phyloP scores from a whole-genome alignment of 2,888 invertebrate genomes.

The Pseudococcus longispinus region DNA sequence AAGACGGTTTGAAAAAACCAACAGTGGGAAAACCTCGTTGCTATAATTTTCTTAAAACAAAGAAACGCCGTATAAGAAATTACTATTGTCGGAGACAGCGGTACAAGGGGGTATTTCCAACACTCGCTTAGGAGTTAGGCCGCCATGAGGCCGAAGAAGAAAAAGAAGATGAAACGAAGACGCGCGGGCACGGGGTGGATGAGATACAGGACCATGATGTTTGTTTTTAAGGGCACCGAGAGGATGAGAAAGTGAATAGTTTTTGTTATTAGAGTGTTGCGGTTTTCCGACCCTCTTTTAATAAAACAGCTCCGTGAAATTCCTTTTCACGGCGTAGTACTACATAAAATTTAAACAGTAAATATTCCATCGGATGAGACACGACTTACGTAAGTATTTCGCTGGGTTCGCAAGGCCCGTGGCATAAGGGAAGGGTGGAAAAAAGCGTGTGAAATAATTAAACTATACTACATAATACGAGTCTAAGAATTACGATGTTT shows the following conservation, averaged over 20 bases:
- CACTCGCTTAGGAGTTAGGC: not conserved
- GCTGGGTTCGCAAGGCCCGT: not conserved
- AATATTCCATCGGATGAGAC: constrained; percentile 43
- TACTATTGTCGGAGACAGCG: not conserved
- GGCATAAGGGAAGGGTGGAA: not conserved
- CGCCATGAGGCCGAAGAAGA: not conserved
- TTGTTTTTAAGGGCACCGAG: constrained; percentile 29
- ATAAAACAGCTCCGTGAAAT: constrained; percentile 29
- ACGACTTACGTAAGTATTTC: constrained; percentile 10
- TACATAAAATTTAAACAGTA: constrained; percentile 15
- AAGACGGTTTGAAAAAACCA: not conserved
- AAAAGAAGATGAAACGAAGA: constrained; percentile 6
- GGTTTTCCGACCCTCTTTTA: constrained; percentile 42
- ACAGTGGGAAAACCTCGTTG: not conserved
- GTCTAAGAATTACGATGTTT: constrained; percentile 1
- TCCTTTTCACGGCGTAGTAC: not conserved
- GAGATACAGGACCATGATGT: constrained; percentile 16
- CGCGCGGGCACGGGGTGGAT: not conserved
- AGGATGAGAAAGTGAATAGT: constrained; percentile 39
- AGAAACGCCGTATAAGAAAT: constrained; percentile 27
- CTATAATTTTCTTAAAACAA: constrained; percentile 31
- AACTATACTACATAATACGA: no score
- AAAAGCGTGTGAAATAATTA: constrained; percentile 29
- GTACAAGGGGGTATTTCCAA: not conserved
- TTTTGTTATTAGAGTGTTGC: constrained; percentile 43